Evolutionary conservation across 2,797 vertebrate genomes (phyloP).

Genomic region (Nyctibius grandis): DNA sequence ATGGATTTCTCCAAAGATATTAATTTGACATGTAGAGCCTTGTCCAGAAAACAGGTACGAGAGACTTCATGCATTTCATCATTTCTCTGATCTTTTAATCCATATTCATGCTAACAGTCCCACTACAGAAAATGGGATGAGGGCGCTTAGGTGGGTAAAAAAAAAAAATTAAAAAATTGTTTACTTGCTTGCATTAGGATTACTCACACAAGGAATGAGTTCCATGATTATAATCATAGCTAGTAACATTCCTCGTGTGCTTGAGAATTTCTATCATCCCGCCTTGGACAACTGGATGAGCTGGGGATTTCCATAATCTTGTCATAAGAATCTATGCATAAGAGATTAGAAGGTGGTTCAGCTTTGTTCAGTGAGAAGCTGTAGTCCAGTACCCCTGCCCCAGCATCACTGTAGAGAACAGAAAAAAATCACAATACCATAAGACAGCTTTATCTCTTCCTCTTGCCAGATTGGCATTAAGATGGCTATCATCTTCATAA

Average conservation of each 20-base stretch:
- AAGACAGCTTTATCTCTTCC: slow-evolving; percentile 30
- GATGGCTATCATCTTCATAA: slow-evolving; percentile 31
- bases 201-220: slow-evolving; percentile 14
- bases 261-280: slow-evolving; percentile 25
- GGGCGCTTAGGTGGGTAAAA: neutral
- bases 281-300: slow-evolving; percentile 16
- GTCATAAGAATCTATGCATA: slow-evolving; percentile 39
- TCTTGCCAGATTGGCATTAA: slow-evolving; percentile 38
- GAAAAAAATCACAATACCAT: neutral
- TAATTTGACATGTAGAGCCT: neutral
- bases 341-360: slow-evolving; percentile 39
- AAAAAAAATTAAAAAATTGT: neutral
- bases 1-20: neutral
- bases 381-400: neutral
- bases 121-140: slow-evolving; percentile 1
- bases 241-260: neutral
- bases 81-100: slow-evolving; percentile 43
- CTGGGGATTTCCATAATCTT: slow-evolving; percentile 57
- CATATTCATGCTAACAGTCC: neutral
- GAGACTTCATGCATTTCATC: neutral
- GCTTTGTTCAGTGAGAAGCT: neutral
- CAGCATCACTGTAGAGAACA: neutral
- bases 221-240: neutral
- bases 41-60: neutral
- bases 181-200: neutral